Evolutionary conservation across 1,140 invertebrate species (phyloP).

Genomic region (Chelonus insularis): DNA sequence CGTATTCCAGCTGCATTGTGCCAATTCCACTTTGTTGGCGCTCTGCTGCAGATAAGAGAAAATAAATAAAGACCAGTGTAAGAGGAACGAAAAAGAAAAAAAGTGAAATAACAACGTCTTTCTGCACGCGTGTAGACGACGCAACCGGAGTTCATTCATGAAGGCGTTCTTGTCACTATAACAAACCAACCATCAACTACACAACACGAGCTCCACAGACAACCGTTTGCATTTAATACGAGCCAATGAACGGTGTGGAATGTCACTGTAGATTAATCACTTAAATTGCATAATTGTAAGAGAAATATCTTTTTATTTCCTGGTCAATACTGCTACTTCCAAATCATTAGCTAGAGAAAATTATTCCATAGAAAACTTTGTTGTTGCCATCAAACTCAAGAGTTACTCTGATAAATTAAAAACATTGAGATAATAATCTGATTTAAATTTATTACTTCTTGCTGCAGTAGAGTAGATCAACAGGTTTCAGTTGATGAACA

Average conservation of each 20-base stretch:
- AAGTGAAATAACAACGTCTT: slow-evolving; percentile 18
- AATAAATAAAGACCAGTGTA: slow-evolving; percentile 15
- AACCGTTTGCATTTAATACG: slow-evolving; percentile 16
- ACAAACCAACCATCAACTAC: neutral
- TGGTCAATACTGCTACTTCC: too few species aligned
- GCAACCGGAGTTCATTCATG: slow-evolving; percentile 43
- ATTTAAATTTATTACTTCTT: too few species aligned
- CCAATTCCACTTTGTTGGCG: slow-evolving; percentile 39
- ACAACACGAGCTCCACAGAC: neutral
- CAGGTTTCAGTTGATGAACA: too few species aligned
- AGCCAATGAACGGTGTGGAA: slow-evolving; percentile 36
- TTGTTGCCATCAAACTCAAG: too few species aligned
- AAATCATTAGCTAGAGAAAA: too few species aligned
- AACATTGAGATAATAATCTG: too few species aligned
- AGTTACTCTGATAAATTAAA: too few species aligned
- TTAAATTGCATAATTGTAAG: too few species aligned
- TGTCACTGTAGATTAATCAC: slow-evolving; percentile 23
- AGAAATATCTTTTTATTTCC: too few species aligned
- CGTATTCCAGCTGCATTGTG: slow-evolving; percentile 45
- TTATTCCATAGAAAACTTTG: too few species aligned
- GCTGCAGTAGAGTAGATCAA: too few species aligned
- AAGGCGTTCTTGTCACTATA: slow-evolving; percentile 39
- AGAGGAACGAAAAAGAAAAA: slow-evolving; percentile 17
- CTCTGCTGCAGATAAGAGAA: neutral
- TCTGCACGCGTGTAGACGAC: slow-evolving; percentile 6